A percentile compares a stretch with the other conserved stretches of the same genome.
These are phyloP conservation scores for Temnothorax longispinosus DNA, from an alignment of 1,140 invertebrate species.

Conservation along the genomic window DNA sequence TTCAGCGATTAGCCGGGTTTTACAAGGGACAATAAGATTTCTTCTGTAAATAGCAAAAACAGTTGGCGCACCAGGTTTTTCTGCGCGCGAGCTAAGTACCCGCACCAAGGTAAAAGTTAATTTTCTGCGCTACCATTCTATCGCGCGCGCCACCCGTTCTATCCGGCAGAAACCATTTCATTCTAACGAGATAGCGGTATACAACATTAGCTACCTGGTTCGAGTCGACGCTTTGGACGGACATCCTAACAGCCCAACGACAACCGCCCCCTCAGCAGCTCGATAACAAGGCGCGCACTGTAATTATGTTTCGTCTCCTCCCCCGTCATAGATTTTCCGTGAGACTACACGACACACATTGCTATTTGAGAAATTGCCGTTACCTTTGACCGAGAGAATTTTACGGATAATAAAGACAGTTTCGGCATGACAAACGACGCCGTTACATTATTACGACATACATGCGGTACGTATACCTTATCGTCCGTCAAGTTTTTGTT, in stretches of 20 bases:
- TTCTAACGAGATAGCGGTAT: constrained; percentile 43
- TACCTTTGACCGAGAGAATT: constrained; percentile 23
- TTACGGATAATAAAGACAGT: constrained; percentile 1
- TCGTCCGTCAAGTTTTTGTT: constrained; percentile 9
- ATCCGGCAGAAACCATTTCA: constrained; percentile 29
- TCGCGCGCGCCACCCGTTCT: neutral
- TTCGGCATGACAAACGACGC: constrained; percentile 21
- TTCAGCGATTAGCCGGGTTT: constrained; percentile 30
- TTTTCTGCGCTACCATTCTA: constrained; percentile 19
- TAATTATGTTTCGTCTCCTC: constrained; percentile 45
- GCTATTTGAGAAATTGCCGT: neutral
- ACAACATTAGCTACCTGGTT: constrained; percentile 17
- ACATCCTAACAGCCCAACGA: constrained; percentile 40
- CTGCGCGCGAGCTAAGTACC: neutral
- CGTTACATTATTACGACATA: neutral
- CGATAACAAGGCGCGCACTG: constrained; percentile 48
- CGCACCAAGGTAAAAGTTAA: constrained; percentile 27
- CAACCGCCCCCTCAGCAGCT: constrained; percentile 6
- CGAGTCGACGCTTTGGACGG: constrained; percentile 32
- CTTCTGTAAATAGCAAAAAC: constrained; percentile 19
- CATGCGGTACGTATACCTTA: neutral
- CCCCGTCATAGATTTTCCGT: constrained; percentile 15
- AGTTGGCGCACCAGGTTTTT: constrained; percentile 32
- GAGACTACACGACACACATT: constrained; percentile 8
- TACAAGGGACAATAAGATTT: constrained; percentile 38